Conservation (phyloP, 1,140 invertebrate species). For the Lepidurus couesii region DNA sequence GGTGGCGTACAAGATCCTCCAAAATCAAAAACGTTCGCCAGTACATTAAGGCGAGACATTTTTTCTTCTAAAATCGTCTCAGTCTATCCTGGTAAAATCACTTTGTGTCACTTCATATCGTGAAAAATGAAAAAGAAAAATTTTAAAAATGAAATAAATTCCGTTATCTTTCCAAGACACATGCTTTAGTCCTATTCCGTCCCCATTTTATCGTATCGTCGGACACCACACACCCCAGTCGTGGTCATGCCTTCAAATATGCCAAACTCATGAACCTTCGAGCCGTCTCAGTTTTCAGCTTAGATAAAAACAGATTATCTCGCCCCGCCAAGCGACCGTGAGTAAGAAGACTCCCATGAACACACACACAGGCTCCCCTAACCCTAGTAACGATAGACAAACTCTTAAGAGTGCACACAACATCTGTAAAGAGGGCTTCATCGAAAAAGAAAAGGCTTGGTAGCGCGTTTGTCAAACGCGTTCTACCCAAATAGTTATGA, state of each 20-base stretch:
- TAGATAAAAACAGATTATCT: conserved; percentile 7
- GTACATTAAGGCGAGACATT: background rate
- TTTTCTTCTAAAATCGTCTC: background rate
- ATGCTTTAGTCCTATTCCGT: background rate
- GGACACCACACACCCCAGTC: conserved; percentile 13
- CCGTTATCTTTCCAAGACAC: conserved; percentile 1
- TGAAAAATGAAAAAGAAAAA: background rate
- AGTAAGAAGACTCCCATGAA: background rate
- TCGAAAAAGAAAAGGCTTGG: too few species aligned
- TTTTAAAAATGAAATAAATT: background rate
- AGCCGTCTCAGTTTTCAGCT: conserved; percentile 19
- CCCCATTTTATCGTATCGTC: background rate
- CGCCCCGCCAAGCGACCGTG: conserved; percentile 12
- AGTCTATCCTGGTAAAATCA: background rate
- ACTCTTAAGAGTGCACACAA: background rate
- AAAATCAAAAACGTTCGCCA: background rate
- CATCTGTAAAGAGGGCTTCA: background rate
- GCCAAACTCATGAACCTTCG: conserved; percentile 6
- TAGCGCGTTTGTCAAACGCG: too few species aligned
- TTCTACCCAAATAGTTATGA: too few species aligned
- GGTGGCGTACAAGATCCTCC: background rate
- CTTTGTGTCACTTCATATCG: background rate
- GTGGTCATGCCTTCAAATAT: background rate
- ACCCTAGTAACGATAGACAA: background rate
- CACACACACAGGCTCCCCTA: background rate